phyloP scores from a whole-genome alignment of 2,113 vertebrate genomes.

The Gallinago jamesoni region DNA sequence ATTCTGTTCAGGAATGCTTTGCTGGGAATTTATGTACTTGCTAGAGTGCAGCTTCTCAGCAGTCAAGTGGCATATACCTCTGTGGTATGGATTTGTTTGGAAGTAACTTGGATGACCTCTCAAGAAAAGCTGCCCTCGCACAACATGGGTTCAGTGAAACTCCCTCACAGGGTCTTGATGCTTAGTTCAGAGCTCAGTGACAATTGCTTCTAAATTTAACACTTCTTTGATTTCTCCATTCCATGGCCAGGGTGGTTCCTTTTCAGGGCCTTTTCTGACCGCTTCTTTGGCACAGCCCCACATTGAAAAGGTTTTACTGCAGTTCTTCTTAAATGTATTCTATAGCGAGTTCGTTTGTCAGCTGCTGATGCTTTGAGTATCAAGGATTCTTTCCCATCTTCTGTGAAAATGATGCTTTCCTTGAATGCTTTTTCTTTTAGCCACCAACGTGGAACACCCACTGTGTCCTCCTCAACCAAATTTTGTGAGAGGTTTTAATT shows the following conservation, averaged over 20 bases:
- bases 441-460: conserved; percentile 83
- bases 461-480: conserved; percentile 81
- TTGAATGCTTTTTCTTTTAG: conserved; percentile 68
- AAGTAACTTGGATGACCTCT: not conserved
- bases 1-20: not conserved
- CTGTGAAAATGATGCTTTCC: not conserved
- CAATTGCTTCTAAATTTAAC: not conserved
- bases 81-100: not conserved
- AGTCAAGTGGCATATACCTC: not conserved
- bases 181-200: not conserved
- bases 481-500: conserved; percentile 90
- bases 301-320: not conserved
- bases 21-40: not conserved
- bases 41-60: not conserved
- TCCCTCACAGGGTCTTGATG: not conserved
- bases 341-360: not conserved
- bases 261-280: not conserved
- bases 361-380: not conserved
- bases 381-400: not conserved
- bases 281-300: not conserved
- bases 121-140: not conserved
- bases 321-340: not conserved
- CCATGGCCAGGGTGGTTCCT: not conserved
- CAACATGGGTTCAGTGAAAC: not conserved
- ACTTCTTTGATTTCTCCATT: not conserved